Evolutionary conservation across 2,888 invertebrate species (phyloP), one percentile per base, ranked within the genome.

Genomic region (Lasioglossum vierecki): DNA sequence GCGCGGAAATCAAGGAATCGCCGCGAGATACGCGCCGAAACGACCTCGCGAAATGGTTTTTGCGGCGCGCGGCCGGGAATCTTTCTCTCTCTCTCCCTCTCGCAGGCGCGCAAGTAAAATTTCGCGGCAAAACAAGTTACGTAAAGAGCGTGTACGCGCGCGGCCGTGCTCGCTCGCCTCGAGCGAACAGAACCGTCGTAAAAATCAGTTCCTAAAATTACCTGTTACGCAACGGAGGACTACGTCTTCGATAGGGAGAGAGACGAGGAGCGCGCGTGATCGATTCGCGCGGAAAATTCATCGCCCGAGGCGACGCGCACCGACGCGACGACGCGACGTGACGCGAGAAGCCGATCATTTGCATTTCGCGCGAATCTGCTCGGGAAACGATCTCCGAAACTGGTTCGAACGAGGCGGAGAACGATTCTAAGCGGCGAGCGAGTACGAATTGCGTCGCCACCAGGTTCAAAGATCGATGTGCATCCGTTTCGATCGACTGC

Each of bases 81-180:
- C 26, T 63, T 4, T 39, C 30, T 26, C 30, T 53, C 22, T 53
- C 53, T 53, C 18, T 8, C 22, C 13, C 44, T 44, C 30, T 30
- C 39, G 74, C 79, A 76, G 0, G 22, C 53, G 53, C 22, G 53
- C 35, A 35, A 53, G 77, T 79, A 82, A 86, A 84, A 85, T 87
- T 87, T 85, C 73, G 41, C 83, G 81, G 72, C 79, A 73, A 85
- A 88, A 83, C 83, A 82, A 74, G 79, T 88, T 85, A 84, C 82
- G 63, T 82, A 87, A 89, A n/a, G 35, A 30, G 35, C 66, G 18
- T 30, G 66, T 5, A 44, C 44, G 35, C 66, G 30, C 39, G 70
- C 74, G 35, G 77, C 70, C 74, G 72, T 18, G 46, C 75, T 15
- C 18, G 60, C 18, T 66, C 66, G 66, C 63, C 63, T 26, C 63